Base-by-base conservation (phyloP, 2,113 vertebrate species). In the Phycodurus eques region DNA sequence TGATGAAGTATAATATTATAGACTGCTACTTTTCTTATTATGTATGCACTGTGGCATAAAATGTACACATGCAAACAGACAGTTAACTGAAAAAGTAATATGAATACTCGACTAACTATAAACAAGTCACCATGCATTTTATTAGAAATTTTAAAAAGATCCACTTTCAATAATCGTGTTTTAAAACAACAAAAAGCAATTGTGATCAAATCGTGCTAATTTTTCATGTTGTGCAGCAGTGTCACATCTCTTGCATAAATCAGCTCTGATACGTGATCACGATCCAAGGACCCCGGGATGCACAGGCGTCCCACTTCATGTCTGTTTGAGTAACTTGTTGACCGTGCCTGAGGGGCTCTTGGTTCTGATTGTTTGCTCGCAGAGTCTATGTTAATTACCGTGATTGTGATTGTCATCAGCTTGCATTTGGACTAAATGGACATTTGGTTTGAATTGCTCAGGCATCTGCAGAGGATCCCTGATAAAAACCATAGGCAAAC, bases 361-460 rank as follows among this genome's bases (percentile, higher is more conserved):
- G 57, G 33, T 73, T 82, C 66, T 85, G 85, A 91, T 90, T 91
- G 79, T 75, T 80, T 59, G 44, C 63, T 71, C 68, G 68, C 57
- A 82, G 80, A 81, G 76, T 70, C 79, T 62, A 56, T 80, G 66
- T 80, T 89, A 83, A 88, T 90, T 85, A 73, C 72, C 74, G 42
- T 33, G 13, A 80, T 87, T 85, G 68, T 85, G 78, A 87, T 85
- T 84, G 81, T 75, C 59, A 68, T 69, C 66, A 67, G 71, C 73
- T 78, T 51, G 73, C 68, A 66, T 84, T 83, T 71, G 35, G 70
- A 46, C 39, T 4, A 77, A 76, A 70, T 43, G 54, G 44, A 62
- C 78, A 33, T 62, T 35, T 75, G 17, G 17, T 1, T 65, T 62
- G 15, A 73, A 75, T 79, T 56, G 49, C 70, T 68, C 51, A 63